Base-by-base conservation (phyloP, 2,888 invertebrate species). In the Drosophila parthenogenetica region DNA sequence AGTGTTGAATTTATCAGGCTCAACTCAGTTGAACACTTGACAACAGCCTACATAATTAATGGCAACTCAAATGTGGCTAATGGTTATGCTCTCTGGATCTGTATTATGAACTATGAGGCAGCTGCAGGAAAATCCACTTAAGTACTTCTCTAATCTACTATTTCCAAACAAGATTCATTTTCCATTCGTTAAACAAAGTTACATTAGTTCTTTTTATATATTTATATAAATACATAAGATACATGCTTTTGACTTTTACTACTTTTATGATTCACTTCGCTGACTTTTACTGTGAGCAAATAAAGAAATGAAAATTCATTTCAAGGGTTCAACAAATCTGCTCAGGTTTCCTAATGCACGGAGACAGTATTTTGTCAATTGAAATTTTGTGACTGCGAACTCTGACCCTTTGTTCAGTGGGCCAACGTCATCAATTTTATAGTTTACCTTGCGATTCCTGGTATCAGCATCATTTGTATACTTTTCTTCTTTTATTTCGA, bases 1-100 rank as follows among this genome's bases (percentile, higher is more conserved):
- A 74, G 67, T 77, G 71, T 54, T 71, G 71, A 69, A 79, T 81
- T 81, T 79, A 84, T 79, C 81, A 81, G 59, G 79, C 71, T 84
- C 67, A 81, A 59, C 25, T 35, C 57, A 13, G 50, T 54, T 61
- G 67, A 63, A 62, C 55, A 63, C 58, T 62, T 65, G 67, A 59
- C 68, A 59, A 60, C 39, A 35, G 46, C 51, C 17, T 61, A 49
- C 57, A 80, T 76, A 76, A 80, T 81, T 83, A 75, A 75, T 67
- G 76, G 60, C 59, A 19, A 42, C 48, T 53, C 62, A 32, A 75
- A 72, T 42, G 48, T 19, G 42, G 66, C 70, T 70, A 59, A 70
- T 74, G 74, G 60, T 13, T 49, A 48, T 10, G 22, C 8, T 39
- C 46, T n/a, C 32, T 49, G 32, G 11, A n/a, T 61, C 51, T 46